These are phyloP conservation scores for Babylonia areolata DNA, from an alignment of 1,140 invertebrate species.

Conservation along the genomic window DNA sequence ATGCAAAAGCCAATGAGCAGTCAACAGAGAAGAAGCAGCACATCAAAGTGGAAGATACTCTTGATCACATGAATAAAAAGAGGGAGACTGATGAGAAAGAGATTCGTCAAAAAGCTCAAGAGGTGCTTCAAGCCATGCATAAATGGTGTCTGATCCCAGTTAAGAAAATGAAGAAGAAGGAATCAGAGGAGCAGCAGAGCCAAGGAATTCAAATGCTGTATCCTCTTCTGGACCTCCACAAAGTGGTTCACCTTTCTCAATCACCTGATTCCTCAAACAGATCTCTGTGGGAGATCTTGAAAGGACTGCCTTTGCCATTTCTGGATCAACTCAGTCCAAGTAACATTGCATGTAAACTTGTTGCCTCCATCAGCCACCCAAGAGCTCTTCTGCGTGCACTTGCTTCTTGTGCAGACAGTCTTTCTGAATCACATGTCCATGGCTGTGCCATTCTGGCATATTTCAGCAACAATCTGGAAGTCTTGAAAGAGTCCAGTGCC, in stretches of 20 bases:
- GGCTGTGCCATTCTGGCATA: neutral
- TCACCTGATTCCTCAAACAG: neutral
- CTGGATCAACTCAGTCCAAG: neutral
- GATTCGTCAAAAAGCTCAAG: too few species aligned
- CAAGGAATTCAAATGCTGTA: neutral
- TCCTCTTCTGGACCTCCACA: neutral
- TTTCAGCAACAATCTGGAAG: neutral
- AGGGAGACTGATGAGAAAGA: too few species aligned
- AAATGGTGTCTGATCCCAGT: neutral
- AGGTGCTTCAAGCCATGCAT: neutral
- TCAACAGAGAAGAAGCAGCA: too few species aligned
- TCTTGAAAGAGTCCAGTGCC: too few species aligned
- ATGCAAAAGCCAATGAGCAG: too few species aligned
- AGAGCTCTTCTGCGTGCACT: neutral
- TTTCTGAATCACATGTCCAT: neutral
- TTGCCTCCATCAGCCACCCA: neutral
- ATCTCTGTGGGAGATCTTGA: neutral
- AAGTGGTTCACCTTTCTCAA: neutral
- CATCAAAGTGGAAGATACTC: too few species aligned
- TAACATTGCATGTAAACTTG: neutral
- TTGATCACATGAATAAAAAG: too few species aligned
- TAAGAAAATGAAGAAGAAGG: neutral
- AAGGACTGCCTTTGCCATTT: neutral
- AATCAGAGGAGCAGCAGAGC: too few species aligned
- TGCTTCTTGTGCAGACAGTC: neutral